These are phyloP conservation scores for Thereva nobilitata DNA, from an alignment of 2,888 invertebrate species.

Conservation along the genomic window DNA sequence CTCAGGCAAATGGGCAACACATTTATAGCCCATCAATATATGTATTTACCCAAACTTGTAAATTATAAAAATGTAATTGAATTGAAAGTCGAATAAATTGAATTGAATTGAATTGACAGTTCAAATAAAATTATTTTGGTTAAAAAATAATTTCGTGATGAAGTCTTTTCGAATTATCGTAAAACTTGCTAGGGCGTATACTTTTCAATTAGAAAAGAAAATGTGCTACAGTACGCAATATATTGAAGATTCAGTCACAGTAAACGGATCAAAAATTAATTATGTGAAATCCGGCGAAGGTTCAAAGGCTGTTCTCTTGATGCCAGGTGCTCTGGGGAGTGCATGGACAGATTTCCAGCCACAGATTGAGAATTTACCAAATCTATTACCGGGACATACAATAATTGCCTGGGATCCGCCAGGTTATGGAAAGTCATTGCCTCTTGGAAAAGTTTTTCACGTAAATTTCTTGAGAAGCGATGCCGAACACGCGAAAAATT, in stretches of 20 bases:
- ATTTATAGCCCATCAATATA: too few relatives aligned
- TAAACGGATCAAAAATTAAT: constrained; percentile 66
- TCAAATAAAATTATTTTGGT: too few relatives aligned
- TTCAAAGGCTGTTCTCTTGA: constrained; percentile 63
- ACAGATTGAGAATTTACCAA: constrained; percentile 67
- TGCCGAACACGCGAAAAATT: constrained; percentile 68
- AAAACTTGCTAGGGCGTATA: background rate
- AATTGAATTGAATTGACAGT: too few relatives aligned
- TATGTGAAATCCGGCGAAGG: constrained; percentile 64
- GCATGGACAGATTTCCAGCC: constrained; percentile 83
- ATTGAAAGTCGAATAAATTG: too few relatives aligned
- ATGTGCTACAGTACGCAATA: constrained; percentile 28
- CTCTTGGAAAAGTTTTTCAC: constrained; percentile 73
- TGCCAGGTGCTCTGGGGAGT: constrained; percentile 82
- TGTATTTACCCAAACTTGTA: too few relatives aligned
- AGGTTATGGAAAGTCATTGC: constrained; percentile 83
- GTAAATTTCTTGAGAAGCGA: constrained; percentile 74
- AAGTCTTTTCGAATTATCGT: too few relatives aligned
- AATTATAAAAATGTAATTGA: too few relatives aligned
- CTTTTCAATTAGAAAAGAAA: background rate
- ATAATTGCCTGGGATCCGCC: constrained; percentile 79
- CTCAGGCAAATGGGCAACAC: too few relatives aligned
- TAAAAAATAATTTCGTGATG: too few relatives aligned
- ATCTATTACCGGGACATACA: constrained; percentile 52
- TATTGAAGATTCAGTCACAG: constrained; percentile 64